Conservation (phyloP, 2,888 invertebrate species). For the Tryphoninae sp. region DNA sequence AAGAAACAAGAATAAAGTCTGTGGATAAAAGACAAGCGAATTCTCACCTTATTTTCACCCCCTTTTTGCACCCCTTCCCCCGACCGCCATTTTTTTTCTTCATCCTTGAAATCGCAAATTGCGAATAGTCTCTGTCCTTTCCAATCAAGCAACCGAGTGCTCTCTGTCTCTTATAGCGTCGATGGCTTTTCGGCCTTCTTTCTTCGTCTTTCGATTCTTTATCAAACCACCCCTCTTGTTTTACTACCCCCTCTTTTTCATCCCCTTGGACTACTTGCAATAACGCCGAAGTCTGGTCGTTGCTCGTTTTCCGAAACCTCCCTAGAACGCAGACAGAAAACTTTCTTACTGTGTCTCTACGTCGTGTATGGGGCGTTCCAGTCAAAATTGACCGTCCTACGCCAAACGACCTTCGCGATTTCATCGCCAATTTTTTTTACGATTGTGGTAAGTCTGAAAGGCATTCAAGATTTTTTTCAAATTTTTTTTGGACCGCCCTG, state of each 20-base stretch:
- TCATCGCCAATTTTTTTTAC: no score
- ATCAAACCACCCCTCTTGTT: constrained; percentile 65
- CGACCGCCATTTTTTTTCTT: constrained; percentile 31
- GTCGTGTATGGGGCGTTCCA: background rate
- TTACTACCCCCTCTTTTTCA: constrained; percentile 18
- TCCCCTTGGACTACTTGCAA: constrained; percentile 46
- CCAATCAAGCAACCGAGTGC: constrained; percentile 72
- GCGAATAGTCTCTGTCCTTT: constrained; percentile 77
- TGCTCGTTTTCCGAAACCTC: constrained; percentile 66
- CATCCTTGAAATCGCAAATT: constrained; percentile 72
- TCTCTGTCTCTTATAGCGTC: background rate
- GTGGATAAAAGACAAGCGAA: constrained; percentile 73
- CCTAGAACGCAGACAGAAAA: constrained; percentile 43
- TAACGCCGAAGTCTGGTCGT: constrained; percentile 61
- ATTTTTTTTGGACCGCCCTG: no score
- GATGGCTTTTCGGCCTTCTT: constrained; percentile 51
- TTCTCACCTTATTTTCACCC: constrained; percentile 70
- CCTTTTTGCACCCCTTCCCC: constrained; percentile 46
- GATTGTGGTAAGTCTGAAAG: no score
- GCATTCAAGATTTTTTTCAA: no score
- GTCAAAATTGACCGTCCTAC: no score
- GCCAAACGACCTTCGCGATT: no score
- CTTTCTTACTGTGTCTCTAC: background rate
- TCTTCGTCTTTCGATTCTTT: constrained; percentile 68
- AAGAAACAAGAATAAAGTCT: constrained; percentile 67